Conservation (phyloP, 2,888 invertebrate genomes). For the Bellardia bayeri region DNA sequence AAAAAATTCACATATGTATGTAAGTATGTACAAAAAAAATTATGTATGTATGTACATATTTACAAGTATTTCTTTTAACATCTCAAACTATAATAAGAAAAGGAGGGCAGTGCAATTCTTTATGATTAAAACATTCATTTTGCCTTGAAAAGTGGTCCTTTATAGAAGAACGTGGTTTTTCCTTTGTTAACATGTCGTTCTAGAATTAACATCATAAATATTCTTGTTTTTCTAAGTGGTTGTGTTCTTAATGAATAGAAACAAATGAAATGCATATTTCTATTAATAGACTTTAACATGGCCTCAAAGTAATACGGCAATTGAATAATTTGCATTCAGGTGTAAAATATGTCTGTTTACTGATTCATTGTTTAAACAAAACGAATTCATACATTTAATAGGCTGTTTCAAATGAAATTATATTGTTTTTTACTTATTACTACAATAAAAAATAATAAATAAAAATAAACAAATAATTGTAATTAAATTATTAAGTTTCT, state of each 20-base stretch:
- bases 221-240: conserved; percentile 25
- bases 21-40: too few relatives aligned
- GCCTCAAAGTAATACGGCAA: background rate
- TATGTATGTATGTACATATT: too few relatives aligned
- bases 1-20: too few relatives aligned
- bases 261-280: conserved; percentile 1
- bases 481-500: too few relatives aligned
- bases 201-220: conserved; percentile 31
- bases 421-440: too few relatives aligned
- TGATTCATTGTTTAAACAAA: too few relatives aligned
- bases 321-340: conserved; percentile 4
- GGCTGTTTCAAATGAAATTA: too few relatives aligned
- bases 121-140: background rate
- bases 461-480: too few relatives aligned
- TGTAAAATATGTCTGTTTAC: background rate
- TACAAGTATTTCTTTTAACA: too few relatives aligned
- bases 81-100: too few relatives aligned
- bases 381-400: too few relatives aligned
- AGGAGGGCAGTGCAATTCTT: background rate
- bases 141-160: conserved; percentile 38
- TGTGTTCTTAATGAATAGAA: conserved; percentile 30
- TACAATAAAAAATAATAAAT: too few relatives aligned
- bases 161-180: conserved; percentile 1
- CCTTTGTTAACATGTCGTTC: conserved; percentile 7
- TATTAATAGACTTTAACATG: conserved; percentile 19